Base-by-base conservation (phyloP, 1,140 invertebrate genomes). In the Drosophila pruinosa region DNA sequence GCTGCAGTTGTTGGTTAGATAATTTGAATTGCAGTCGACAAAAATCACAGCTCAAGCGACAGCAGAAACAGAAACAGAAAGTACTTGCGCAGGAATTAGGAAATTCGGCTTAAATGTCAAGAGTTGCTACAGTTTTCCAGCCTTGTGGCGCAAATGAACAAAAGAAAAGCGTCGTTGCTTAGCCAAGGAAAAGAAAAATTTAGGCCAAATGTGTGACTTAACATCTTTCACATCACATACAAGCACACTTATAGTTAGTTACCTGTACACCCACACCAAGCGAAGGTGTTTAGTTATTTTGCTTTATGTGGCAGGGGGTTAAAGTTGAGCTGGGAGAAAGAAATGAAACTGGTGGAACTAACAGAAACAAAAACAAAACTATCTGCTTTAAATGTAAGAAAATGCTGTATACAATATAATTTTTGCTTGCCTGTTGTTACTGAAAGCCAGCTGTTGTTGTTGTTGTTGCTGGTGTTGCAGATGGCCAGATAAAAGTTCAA, bases 181-280 rank as follows among this genome's bases (percentile, higher is more conserved):
- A 72, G 56, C 52, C 53, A 80, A 74, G 81, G 78, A 78, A 82
- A 88, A 86, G 59, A 86, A 78, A 88, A 88, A 88, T 88, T 82
- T 82, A 67, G 82, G 82, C 82, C 82, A 88, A 88, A 88, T 88
- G 82, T 88, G 82, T 88, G 82, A 86, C 82, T 86, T 86, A 86
- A 86, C 82, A 72, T 86, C 82, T 86, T 86, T 86, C 81, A 86
- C 81, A 86, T 81, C 78, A 52, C 62, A 65, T 26, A 47, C 62
- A 57, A 36, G 50, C 12, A 54, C 56, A 71, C 34, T 31, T 19
- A 56, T 53, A 63, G 39, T 17, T 12, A 52, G 7, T n/a, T 28
- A 21, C 7, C 39, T 45, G 26, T 21, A 50, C 47, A 69, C 65
- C 38, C 53, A 39, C 43, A 62, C 65, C 22, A 72, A 45, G 65